A percentile compares a stretch with the other conserved stretches of the same genome.
These are phyloP conservation scores for Carollia perspicillata DNA, from an alignment of 2,113 vertebrate species.

Conservation along the genomic window DNA sequence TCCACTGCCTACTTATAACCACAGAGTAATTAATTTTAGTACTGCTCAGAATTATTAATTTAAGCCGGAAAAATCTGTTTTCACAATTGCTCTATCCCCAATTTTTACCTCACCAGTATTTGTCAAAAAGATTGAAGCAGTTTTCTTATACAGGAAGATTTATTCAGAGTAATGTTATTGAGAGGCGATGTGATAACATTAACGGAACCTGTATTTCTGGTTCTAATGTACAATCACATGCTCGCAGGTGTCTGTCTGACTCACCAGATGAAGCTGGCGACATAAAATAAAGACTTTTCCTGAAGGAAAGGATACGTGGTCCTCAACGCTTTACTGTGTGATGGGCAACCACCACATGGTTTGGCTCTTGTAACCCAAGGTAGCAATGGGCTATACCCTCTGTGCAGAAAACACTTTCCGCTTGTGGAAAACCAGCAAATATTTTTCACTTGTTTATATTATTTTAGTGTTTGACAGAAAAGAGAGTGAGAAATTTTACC, in stretches of 20 bases:
- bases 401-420: constrained; percentile 52
- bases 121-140: constrained; percentile 46
- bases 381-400: background rate
- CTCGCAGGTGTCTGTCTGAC: background rate
- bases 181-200: constrained; percentile 26
- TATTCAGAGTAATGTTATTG: constrained; percentile 47
- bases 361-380: constrained; percentile 49
- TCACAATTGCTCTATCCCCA: constrained; percentile 37
- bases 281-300: constrained; percentile 42
- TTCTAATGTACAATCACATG: constrained; percentile 52
- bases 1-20: constrained; percentile 85
- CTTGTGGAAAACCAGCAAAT: constrained; percentile 53
- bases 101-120: constrained; percentile 31
- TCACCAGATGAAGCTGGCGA: constrained; percentile 47
- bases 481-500: constrained; percentile 53
- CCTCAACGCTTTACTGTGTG: constrained; percentile 16
- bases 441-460: constrained; percentile 69
- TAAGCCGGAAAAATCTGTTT: constrained; percentile 73
- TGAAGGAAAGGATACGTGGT: constrained; percentile 18
- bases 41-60: constrained; percentile 82
- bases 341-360: background rate
- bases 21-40: constrained; percentile 83
- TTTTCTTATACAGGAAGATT: constrained; percentile 40
- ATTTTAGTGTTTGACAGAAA: constrained; percentile 62
- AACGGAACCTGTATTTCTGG: constrained; percentile 47